Conservation (phyloP, 2,888 invertebrate species). For the Iselma pallidipennis region DNA sequence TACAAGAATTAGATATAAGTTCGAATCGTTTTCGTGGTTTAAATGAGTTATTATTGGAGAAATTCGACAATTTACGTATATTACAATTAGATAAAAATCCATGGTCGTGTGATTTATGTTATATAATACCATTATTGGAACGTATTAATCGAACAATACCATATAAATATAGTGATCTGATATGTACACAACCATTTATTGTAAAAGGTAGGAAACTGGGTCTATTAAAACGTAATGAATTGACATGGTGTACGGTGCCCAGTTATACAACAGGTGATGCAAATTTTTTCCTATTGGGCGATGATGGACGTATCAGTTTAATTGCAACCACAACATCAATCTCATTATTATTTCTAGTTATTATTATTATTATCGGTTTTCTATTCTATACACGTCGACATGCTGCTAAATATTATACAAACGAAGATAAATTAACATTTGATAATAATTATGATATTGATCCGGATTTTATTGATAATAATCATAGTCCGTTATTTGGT, state of each 20-base stretch:
- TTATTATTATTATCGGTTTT: conserved; percentile 56
- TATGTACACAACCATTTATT: conserved; percentile 64
- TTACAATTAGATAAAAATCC: conserved; percentile 63
- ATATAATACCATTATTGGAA: conserved; percentile 64
- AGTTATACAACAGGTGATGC: conserved; percentile 61
- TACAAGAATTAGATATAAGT: conserved; percentile 72
- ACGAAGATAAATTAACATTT: conserved; percentile 67
- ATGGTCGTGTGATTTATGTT: conserved; percentile 73
- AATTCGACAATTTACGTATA: conserved; percentile 40
- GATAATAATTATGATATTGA: conserved; percentile 56
- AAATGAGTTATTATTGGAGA: conserved; percentile 57
- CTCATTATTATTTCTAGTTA: conserved; percentile 59
- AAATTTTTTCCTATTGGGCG: conserved; percentile 54
- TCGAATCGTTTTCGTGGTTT: conserved; percentile 71
- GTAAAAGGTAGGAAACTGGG: conserved; percentile 59
- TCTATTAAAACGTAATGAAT: conserved; percentile 49
- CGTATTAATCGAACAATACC: conserved; percentile 57
- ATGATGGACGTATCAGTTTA: conserved; percentile 61
- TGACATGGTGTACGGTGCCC: conserved; percentile 61
- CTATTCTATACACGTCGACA: conserved; percentile 71
- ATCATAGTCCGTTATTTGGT: conserved; percentile 54
- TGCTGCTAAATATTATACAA: conserved; percentile 79
- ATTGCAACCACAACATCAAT: conserved; percentile 62
- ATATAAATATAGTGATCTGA: conserved; percentile 52
- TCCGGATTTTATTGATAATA: conserved; percentile 56